These are phyloP conservation scores for Aphelenchoides fujianensis DNA, from an alignment of 1,140 invertebrate species.

Conservation along the genomic window DNA sequence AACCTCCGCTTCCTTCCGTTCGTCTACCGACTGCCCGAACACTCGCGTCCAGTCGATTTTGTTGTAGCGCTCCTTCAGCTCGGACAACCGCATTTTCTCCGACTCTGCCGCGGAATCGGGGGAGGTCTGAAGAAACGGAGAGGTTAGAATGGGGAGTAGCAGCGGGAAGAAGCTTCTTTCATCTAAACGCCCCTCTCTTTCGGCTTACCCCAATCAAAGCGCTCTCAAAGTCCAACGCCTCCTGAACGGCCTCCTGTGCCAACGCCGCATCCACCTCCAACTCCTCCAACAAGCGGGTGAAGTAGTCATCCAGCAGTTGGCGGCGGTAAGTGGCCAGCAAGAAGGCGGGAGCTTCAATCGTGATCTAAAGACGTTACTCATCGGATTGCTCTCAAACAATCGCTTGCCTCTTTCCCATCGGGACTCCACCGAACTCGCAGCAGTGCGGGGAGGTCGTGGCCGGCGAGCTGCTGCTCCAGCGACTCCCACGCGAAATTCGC, in stretches of 20 bases:
- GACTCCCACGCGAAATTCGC: conserved; percentile 37
- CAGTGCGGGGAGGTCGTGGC: neutral
- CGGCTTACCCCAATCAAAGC: too few relatives aligned
- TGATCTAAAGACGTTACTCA: too few relatives aligned
- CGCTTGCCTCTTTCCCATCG: too few relatives aligned
- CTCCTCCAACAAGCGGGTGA: neutral
- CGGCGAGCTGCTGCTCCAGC: conserved; percentile 7
- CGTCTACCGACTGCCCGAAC: too few relatives aligned
- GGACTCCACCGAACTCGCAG: neutral
- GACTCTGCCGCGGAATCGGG: too few relatives aligned
- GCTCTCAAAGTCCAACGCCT: conserved; percentile 4
- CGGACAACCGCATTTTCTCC: neutral
- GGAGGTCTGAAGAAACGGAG: too few relatives aligned
- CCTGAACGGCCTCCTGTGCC: neutral
- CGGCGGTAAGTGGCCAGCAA: neutral
- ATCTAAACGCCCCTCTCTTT: too few relatives aligned
- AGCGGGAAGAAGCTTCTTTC: too few relatives aligned
- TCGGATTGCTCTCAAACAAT: too few relatives aligned
- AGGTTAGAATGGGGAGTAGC: too few relatives aligned
- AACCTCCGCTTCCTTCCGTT: neutral
- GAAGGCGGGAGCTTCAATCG: neutral
- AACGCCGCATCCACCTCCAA: conserved; percentile 15
- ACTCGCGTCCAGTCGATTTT: neutral
- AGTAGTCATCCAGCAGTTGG: conserved; percentile 11
- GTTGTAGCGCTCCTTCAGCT: neutral